Conservation (phyloP, 1,140 invertebrate genomes). For the Hormaphis cornu region DNA sequence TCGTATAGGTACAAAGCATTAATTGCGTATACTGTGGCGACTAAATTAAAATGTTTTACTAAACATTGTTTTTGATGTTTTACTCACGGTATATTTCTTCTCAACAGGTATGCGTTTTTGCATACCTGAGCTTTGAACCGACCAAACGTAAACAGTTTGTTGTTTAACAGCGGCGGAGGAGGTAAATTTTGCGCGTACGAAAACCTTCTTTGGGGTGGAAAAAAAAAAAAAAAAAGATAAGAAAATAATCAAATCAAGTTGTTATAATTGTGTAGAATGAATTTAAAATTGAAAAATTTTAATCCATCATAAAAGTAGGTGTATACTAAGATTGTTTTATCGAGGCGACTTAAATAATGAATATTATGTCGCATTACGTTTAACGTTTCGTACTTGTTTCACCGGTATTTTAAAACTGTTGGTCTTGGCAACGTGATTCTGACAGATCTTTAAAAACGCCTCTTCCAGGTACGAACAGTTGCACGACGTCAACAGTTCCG, state of each 20-base stretch:
- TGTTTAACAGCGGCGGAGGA: conserved; percentile 30
- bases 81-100: conserved; percentile 28
- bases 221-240: neutral
- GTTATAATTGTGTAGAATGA: no score
- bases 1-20: no score
- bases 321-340: no score
- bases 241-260: neutral
- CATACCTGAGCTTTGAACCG: conserved; percentile 38
- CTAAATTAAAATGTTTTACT: no score
- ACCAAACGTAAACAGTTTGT: conserved; percentile 16
- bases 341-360: no score
- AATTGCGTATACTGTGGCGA: neutral
- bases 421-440: conserved; percentile 32
- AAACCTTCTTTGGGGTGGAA: neutral
- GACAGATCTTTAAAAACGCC: conserved; percentile 50
- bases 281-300: no score
- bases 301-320: no score
- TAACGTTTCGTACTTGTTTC: neutral
- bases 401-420: conserved; percentile 30
- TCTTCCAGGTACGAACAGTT: conserved; percentile 48
- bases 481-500: conserved; percentile 33
- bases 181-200: conserved; percentile 1
- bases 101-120: conserved; percentile 37
- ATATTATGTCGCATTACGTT: neutral
- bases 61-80: neutral